Percentiles rank a stretch among this genome's conserved stretches.
Evolutionary conservation across 2,797 vertebrate genomes (phyloP).

Genomic region (Anomalospiza imberbis): DNA sequence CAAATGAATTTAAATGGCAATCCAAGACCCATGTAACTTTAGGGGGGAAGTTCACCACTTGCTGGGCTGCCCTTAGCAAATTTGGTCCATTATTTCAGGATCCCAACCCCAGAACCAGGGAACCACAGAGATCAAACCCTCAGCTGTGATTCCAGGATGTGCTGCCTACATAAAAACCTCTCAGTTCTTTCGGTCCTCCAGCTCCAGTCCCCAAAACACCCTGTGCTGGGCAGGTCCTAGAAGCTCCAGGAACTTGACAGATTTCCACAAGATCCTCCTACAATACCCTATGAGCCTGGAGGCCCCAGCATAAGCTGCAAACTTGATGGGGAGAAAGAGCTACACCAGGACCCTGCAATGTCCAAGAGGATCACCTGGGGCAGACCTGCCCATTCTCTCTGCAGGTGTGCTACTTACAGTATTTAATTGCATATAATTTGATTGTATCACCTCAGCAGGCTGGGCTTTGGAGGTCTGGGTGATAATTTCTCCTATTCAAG

Average conservation of each 20-base stretch:
- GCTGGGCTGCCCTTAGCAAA: neutral
- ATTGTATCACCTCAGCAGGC: neutral
- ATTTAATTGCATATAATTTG: neutral
- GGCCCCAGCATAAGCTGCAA: neutral
- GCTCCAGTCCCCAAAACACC: neutral
- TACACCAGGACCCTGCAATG: neutral
- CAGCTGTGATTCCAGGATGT: neutral
- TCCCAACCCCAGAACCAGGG: neutral
- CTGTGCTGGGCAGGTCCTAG: neutral
- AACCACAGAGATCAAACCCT: neutral
- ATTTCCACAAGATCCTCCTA: rapidly evolving
- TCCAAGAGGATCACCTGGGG: neutral
- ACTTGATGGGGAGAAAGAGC: neutral
- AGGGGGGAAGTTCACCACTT: neutral
- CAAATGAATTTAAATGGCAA: neutral
- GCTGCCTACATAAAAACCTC: neutral
- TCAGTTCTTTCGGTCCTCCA: neutral
- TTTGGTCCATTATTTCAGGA: neutral
- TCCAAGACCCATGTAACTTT: neutral
- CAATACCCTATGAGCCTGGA: neutral
- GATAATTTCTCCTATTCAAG: neutral
- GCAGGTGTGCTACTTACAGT: neutral
- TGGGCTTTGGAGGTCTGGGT: neutral
- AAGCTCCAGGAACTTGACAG: neutral
- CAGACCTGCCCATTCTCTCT: neutral